Conservation (phyloP, 2,888 invertebrate species). For the Eumerus sabulonum region DNA sequence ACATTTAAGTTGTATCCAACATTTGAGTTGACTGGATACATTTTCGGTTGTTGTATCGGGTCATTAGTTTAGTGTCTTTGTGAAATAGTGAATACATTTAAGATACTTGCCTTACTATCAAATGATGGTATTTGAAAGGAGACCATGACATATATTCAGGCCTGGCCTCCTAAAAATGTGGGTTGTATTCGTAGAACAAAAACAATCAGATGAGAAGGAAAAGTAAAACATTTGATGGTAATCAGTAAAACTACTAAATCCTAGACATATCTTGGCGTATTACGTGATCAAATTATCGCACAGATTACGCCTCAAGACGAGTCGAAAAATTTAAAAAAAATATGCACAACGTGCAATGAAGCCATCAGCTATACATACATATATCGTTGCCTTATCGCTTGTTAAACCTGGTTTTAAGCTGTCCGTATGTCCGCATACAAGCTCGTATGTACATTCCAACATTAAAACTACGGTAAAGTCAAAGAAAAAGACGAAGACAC, state of each 20-base stretch:
- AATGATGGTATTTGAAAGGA: too few relatives aligned
- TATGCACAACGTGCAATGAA: conserved; percentile 27
- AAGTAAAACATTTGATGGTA: conserved; percentile 41
- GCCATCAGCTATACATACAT: conserved; percentile 16
- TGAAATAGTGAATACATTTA: too few relatives aligned
- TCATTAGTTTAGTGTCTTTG: too few relatives aligned
- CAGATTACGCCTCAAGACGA: conserved; percentile 41
- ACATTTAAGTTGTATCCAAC: too few relatives aligned
- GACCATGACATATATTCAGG: too few relatives aligned
- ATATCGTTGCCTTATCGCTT: conserved; percentile 42
- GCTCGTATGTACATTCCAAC: too few relatives aligned
- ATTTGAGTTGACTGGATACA: too few relatives aligned
- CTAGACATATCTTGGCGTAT: conserved; percentile 45
- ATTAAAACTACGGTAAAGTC: conserved; percentile 6
- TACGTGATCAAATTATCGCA: conserved; percentile 57
- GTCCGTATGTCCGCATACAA: not conserved
- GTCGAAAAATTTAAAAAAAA: conserved; percentile 33
- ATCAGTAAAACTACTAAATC: conserved; percentile 16
- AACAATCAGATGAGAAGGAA: too few relatives aligned
- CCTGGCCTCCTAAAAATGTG: too few relatives aligned
- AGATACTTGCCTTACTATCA: too few relatives aligned
- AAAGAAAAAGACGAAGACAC: conserved; percentile 1
- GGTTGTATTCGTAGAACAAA: too few relatives aligned
- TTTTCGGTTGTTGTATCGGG: too few relatives aligned
- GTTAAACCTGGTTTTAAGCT: conserved; percentile 45